Base-by-base conservation (phyloP, 2,888 invertebrate species). In the Cepaea hortensis region DNA sequence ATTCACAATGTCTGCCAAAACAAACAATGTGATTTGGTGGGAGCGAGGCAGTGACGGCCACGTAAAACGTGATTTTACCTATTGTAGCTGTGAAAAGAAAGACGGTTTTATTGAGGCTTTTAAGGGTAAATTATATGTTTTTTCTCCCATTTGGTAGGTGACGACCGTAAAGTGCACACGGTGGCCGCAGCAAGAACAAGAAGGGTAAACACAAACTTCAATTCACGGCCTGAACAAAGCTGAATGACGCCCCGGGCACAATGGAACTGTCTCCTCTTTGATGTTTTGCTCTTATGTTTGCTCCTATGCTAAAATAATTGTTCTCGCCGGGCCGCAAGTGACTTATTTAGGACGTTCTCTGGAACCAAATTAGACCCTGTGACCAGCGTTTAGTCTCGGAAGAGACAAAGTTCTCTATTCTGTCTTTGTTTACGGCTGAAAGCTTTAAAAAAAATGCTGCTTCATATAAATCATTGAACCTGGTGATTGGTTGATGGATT, bases 31-130 rank as follows among this genome's bases (percentile, higher is more conserved):
- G 70, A 85, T 70, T 68, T 46, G 48, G 76, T 23, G 70, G 55
- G 1, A 11, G 55, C 0, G 55, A 55, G 55, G 11, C 55, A 11
- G 85, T 79, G 20, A n/a, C 55, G 75, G 84, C 35, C 65, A 65
- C 55, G 11, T 77, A 79, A 70, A 85, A 55, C 50, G 50, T 20
- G 35, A 15, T 72, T 82, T 55, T 23, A 50, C n/a, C 82, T 72
- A n/a, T 79, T 85, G 85, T 79, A 50, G 20, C 18, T 18, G 15
- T 76, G 77, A 79, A 79, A 79, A 73, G 77, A 85, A 81, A 55
- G 81, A 85, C 80, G 68, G 85, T 48, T 81, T 80, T 85, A 85
- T 85, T 62, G 55, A 61, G 72, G 85, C 85, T 85, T 85, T 85
- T 85, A 85, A 72, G 80, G 85, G 80, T 72, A 81, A 85, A 85